These are phyloP conservation scores for Pomatostomus ruficeps DNA, from an alignment of 2,113 vertebrate genomes.

Conservation along the genomic window DNA sequence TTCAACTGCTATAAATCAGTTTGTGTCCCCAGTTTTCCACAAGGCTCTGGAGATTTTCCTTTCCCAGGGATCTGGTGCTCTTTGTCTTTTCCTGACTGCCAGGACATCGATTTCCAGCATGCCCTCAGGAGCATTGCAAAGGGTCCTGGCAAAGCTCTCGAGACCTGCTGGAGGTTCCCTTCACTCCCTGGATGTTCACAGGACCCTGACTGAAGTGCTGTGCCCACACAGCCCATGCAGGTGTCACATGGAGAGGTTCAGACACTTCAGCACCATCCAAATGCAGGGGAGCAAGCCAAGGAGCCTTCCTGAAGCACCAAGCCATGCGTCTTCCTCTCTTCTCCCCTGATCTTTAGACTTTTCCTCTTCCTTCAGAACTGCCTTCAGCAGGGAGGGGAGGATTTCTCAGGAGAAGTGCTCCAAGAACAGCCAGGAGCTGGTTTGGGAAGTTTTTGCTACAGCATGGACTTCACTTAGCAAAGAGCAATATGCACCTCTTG, in stretches of 20 bases:
- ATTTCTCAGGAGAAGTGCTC: not conserved
- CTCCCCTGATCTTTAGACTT: not conserved
- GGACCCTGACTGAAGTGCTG: conserved; percentile 48
- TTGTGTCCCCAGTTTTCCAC: not conserved
- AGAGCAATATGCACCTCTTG: not conserved
- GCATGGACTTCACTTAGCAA: not conserved
- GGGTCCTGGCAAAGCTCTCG: not conserved
- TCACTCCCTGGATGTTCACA: not conserved
- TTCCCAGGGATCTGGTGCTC: not conserved
- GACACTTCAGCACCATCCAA: not conserved
- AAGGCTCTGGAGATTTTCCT: not conserved
- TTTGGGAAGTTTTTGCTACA: not conserved
- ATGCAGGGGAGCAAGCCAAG: conserved; percentile 45
- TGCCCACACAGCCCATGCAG: conserved; percentile 11
- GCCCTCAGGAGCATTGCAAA: not conserved
- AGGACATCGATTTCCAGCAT: not conserved
- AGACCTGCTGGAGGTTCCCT: not conserved
- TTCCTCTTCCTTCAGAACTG: not conserved
- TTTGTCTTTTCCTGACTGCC: not conserved
- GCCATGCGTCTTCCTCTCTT: not conserved
- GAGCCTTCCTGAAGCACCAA: not conserved
- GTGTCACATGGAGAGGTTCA: conserved; percentile 23
- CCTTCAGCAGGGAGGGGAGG: not conserved
- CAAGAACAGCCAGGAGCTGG: not conserved
- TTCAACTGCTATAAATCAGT: not conserved